phyloP scores from a whole-genome alignment of 2,797 vertebrate species.

The Danio tinwini region DNA sequence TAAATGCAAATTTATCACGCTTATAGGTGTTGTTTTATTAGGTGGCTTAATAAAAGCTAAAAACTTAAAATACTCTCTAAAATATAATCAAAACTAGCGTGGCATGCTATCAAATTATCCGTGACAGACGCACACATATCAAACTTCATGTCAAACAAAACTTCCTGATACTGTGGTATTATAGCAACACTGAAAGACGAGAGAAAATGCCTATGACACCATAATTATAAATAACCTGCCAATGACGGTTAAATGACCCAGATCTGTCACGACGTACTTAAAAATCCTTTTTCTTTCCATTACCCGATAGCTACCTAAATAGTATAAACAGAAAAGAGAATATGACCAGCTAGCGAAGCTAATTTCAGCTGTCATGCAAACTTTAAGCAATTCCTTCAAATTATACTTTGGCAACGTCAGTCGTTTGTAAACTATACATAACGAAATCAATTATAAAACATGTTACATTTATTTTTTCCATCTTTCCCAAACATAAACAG shows the following conservation, averaged over 20 bases:
- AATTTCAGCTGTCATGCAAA: not conserved
- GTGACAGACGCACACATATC: slow-evolving; percentile 18
- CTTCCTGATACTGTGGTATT: not conserved
- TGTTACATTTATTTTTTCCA: too few species aligned
- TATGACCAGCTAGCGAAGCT: not conserved
- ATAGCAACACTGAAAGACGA: not conserved
- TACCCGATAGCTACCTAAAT: not conserved
- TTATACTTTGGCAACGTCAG: not conserved
- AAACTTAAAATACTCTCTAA: not conserved
- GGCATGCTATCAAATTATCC: not conserved
- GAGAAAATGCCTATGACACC: not conserved
- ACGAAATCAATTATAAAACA: not conserved
- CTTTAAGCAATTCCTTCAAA: not conserved
- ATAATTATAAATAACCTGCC: not conserved
- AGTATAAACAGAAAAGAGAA: not conserved
- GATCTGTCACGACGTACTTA: not conserved
- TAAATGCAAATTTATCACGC: too few species aligned
- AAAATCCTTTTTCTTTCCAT: not conserved
- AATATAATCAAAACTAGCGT: not conserved
- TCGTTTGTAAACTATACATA: not conserved
- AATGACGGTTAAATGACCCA: not conserved
- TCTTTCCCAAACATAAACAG: not conserved
- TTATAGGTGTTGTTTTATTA: not conserved
- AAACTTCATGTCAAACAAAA: slow-evolving; percentile 24
- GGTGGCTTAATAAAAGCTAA: not conserved